Evolutionary conservation across 2,888 invertebrate species (phyloP).

Genomic region (Cosmia trapezina): DNA sequence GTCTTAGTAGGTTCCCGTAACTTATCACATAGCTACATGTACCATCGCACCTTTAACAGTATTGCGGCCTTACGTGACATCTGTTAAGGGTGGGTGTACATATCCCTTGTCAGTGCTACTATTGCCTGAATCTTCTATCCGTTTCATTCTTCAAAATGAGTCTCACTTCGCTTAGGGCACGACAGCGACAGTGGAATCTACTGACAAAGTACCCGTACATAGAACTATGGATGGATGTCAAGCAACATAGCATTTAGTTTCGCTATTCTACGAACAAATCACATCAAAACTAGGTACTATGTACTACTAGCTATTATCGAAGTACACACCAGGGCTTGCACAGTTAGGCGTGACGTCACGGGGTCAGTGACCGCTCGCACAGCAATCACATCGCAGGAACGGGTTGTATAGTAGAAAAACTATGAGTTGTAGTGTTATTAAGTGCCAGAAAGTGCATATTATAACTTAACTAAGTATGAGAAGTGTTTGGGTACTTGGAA

Average conservation of each 20-base stretch:
- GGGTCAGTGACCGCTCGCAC: conserved; percentile 68
- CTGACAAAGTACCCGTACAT: background rate
- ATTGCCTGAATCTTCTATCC: background rate
- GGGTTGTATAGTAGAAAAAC: conserved; percentile 60
- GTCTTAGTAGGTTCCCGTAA: no score
- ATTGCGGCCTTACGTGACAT: no score
- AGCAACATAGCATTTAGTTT: conserved; percentile 22
- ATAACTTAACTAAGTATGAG: no score
- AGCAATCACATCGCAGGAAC: conserved; percentile 65
- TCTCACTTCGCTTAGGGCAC: background rate
- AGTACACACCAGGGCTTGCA: conserved; percentile 64
- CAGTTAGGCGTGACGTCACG: conserved; percentile 75
- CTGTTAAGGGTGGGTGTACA: no score
- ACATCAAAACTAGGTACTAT: conserved; percentile 31
- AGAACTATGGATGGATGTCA: conserved; percentile 16
- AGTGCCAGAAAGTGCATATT: conserved; percentile 40
- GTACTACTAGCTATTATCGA: conserved; percentile 52
- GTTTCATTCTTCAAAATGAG: background rate
- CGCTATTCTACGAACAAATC: conserved; percentile 41
- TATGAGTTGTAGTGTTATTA: conserved; percentile 50
- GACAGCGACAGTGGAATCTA: background rate
- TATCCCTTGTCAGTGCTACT: background rate
- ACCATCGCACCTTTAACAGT: no score
- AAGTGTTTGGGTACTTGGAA: conserved; percentile 7
- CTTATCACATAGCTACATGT: no score